Base-by-base conservation (phyloP, 2,888 invertebrate species). In the Euzetes globulus region DNA sequence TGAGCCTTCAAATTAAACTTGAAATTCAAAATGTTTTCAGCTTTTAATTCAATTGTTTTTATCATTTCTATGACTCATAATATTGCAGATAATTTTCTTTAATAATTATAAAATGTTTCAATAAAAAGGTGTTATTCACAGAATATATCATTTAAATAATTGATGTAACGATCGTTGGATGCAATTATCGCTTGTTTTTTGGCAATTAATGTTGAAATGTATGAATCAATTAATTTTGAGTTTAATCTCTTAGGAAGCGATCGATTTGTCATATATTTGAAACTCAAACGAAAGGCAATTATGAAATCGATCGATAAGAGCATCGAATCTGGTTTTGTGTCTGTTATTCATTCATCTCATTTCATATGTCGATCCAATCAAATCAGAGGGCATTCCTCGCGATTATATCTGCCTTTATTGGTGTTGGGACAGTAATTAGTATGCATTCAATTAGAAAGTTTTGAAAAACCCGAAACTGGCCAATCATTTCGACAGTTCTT, bases 391-490 rank as follows among this genome's bases (percentile, higher is more conserved):
- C 22, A 22, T 19, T 55, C 19, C n/a, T 55, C 19, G 2, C 13
- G 25, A 19, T 19, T 4, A 55, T 9, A 25, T 13, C n/a, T 55
- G 55, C 55, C 55, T 55, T 55, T 55, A 11, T 25, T 22, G 22
- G n/a, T 4, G 22, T 50, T 55, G 25, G 7, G 33, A 63, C 63
- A 7, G 9, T 63, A 33, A 60, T 60, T 60, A 60, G 19, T 63
- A 63, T 29, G 33, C 37, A 68, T 68, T 33, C 9, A 68, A 37
- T 68, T 3, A 11, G n/a, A 4, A 45, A 68, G 13, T 41, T 22
- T 11, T 68, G 15, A 68, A 11, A n/a, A 41, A 41, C 41, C 33
- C 15, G 15, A 60, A 60, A 60, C 68, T 68, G 68, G 68, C 68
- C 22, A 41, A 37, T 60, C n/a, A 60, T 68, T 68, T 6, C 41